These are phyloP conservation scores for Gallinago media DNA, from an alignment of 2,113 vertebrate species.

Conservation along the genomic window DNA sequence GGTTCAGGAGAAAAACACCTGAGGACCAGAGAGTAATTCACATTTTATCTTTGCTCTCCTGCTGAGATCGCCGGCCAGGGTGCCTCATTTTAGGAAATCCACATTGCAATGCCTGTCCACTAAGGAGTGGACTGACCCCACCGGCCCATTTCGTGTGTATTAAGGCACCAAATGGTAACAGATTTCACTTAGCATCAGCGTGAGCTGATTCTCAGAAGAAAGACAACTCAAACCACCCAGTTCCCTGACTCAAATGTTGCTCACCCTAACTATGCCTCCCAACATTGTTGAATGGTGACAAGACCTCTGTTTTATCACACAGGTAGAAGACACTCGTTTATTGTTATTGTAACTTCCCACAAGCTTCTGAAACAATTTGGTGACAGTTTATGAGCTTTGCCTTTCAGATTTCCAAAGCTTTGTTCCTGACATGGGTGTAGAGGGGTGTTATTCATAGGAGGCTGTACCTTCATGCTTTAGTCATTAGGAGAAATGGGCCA, in stretches of 20 bases:
- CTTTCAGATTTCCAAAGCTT: slow-evolving; percentile 40
- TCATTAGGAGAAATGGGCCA: slow-evolving; percentile 75
- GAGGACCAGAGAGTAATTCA: neutral
- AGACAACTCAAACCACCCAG: neutral
- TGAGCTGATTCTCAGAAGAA: neutral
- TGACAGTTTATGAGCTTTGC: neutral
- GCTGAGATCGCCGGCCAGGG: neutral
- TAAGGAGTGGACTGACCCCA: neutral
- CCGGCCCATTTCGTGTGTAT: neutral
- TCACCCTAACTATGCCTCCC: fast-evolving
- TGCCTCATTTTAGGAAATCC: neutral
- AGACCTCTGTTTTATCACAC: neutral
- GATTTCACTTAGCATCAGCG: neutral
- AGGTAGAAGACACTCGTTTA: neutral
- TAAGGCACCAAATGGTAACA: neutral
- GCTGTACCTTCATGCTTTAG: slow-evolving; percentile 42
- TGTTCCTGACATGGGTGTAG: neutral
- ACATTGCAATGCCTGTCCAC: neutral
- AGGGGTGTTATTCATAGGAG: slow-evolving; percentile 54
- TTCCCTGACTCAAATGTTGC: neutral
- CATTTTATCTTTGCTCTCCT: neutral
- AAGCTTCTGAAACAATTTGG: slow-evolving; percentile 36
- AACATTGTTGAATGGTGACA: neutral
- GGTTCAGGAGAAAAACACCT: neutral
- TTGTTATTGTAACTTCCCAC: neutral